Conservation (phyloP, 2,113 vertebrate species). For the Recurvirostra avosetta region DNA sequence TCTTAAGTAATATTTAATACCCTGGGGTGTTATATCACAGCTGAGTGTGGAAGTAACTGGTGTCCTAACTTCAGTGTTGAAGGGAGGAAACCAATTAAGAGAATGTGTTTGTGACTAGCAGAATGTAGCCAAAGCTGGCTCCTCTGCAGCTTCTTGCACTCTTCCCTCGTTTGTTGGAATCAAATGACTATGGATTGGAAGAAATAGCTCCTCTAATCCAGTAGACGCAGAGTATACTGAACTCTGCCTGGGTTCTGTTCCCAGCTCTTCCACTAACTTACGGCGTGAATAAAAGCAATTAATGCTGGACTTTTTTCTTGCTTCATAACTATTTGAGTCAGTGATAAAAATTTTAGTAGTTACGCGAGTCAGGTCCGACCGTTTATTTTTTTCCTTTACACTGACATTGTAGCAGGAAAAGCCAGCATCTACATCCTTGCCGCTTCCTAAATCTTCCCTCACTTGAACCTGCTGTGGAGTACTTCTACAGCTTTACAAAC, state of each 20-base stretch:
- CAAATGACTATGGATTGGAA: not conserved
- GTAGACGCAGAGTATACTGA: not conserved
- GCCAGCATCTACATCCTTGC: not conserved
- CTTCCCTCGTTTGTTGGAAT: not conserved
- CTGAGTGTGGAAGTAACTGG: not conserved
- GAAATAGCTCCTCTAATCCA: not conserved
- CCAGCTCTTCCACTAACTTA: not conserved
- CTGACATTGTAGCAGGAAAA: not conserved
- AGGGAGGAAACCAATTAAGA: not conserved
- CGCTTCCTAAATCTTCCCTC: not conserved
- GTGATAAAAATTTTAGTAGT: not conserved
- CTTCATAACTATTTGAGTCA: not conserved
- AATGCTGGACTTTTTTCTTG: not conserved
- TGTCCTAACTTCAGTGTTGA: not conserved
- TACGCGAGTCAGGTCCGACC: fast-evolving
- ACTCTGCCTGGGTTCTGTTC: not conserved
- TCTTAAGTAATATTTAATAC: slow-evolving; percentile 19
- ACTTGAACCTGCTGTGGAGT: not conserved
- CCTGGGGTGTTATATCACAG: not conserved
- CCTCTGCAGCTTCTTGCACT: not conserved
- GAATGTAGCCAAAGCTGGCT: not conserved
- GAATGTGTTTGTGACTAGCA: not conserved
- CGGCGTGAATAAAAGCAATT: not conserved
- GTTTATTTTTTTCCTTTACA: not conserved
- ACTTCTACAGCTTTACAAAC: not conserved